These are phyloP conservation scores for Trinorchestia longiramus DNA, from an alignment of 1,140 invertebrate genomes.

Conservation along the genomic window DNA sequence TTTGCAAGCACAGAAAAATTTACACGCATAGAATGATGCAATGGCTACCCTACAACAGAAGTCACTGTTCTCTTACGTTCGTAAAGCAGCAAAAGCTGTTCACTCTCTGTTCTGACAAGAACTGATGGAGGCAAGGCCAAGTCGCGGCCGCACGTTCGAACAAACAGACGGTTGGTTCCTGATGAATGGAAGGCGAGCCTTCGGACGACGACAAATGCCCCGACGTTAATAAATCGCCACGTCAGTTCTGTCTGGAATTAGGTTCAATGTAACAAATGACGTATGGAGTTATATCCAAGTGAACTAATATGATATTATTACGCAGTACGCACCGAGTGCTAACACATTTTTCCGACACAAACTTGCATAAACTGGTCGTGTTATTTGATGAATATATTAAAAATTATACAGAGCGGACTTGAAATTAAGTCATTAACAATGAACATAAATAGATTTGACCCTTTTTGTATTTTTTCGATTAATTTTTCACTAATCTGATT, in stretches of 20 bases:
- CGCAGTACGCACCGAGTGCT: neutral
- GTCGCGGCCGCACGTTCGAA: neutral
- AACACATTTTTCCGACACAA: neutral
- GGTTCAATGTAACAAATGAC: neutral
- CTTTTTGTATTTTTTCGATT: neutral
- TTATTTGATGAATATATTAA: neutral
- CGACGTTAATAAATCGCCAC: neutral
- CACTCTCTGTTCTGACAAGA: neutral
- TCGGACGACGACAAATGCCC: constrained; percentile 36
- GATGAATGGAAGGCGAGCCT: constrained; percentile 10
- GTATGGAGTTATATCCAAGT: neutral
- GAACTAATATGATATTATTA: neutral
- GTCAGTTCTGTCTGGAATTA: neutral
- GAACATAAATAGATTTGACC: neutral
- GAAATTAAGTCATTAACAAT: neutral
- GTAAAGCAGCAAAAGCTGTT: neutral
- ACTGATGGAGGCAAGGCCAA: constrained; percentile 4
- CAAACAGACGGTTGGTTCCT: constrained; percentile 28
- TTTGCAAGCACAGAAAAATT: neutral
- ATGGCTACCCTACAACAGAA: neutral
- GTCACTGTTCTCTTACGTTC: neutral
- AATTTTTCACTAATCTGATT: too few species aligned
- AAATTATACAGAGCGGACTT: neutral
- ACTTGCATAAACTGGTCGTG: neutral
- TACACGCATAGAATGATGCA: neutral